Conservation (phyloP, 2,888 invertebrate species). For the Aspidiotus rigidus region DNA sequence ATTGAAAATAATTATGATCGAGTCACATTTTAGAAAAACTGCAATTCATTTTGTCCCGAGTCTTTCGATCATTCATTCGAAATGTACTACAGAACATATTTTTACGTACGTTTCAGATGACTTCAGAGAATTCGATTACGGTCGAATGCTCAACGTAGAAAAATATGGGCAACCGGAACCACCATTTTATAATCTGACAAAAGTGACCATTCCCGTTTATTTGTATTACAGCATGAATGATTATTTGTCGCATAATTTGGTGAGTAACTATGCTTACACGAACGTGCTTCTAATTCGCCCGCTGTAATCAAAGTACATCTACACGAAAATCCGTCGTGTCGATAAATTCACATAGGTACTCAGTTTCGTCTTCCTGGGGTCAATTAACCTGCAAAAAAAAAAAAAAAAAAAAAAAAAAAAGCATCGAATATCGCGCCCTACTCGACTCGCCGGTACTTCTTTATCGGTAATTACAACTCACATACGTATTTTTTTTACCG, state of each 20-base stretch:
- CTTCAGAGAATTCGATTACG: conserved; percentile 45
- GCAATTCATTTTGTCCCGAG: too few species aligned
- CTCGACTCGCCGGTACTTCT: too few species aligned
- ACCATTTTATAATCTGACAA: conserved; percentile 46
- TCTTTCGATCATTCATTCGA: too few species aligned
- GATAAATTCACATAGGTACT: conserved; percentile 10
- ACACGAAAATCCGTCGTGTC: not conserved
- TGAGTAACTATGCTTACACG: conserved; percentile 37
- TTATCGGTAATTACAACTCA: too few species aligned
- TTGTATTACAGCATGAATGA: conserved; percentile 50
- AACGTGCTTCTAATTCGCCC: not conserved
- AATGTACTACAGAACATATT: too few species aligned
- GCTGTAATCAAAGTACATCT: not conserved
- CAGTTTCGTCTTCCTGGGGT: not conserved
- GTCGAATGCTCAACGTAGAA: conserved; percentile 40
- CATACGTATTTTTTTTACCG: too few species aligned
- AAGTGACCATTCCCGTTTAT: conserved; percentile 46
- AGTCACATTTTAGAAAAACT: too few species aligned
- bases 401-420: too few species aligned
- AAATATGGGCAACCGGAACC: conserved; percentile 42
- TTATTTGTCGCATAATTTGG: conserved; percentile 47
- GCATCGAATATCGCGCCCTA: too few species aligned
- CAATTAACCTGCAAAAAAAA: too few species aligned
- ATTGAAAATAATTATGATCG: too few species aligned
- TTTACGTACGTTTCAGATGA: conserved; percentile 34